These are phyloP conservation scores for Eulimnadia texana DNA, from an alignment of 1,140 invertebrate species.

Conservation along the genomic window DNA sequence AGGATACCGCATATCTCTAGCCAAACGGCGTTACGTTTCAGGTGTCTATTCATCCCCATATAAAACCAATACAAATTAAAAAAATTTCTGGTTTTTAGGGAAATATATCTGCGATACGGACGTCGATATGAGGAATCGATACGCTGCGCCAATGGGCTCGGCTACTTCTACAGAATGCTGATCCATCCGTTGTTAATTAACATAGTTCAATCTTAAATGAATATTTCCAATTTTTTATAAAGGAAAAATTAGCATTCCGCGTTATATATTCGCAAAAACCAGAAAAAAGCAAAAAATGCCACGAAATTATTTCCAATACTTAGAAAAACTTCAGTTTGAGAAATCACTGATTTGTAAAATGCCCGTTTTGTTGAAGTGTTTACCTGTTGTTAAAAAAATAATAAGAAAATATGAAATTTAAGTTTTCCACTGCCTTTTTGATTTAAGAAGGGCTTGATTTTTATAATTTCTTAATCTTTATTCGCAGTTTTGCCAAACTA, in stretches of 20 bases:
- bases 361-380: no score
- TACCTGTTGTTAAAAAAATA: no score
- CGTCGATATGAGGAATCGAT: constrained; percentile 32
- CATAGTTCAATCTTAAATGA: neutral
- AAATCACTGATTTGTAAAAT: no score
- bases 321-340: no score
- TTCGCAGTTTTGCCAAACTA: no score
- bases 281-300: neutral
- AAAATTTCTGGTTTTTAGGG: constrained; percentile 33
- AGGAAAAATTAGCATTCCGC: neutral
- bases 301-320: neutral
- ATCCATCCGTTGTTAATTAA: neutral
- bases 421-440: no score
- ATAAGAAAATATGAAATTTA: no score
- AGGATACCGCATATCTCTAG: constrained; percentile 82
- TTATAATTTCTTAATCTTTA: no score
- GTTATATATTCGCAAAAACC: neutral
- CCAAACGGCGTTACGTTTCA: constrained; percentile 86
- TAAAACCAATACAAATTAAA: constrained; percentile 8
- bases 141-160: constrained; percentile 26
- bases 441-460: no score
- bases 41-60: constrained; percentile 38
- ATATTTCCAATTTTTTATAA: neutral
- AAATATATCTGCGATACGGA: constrained; percentile 83
- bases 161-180: constrained; percentile 12